Evolutionary conservation across 2,797 vertebrate genomes (phyloP).

Genomic region (Muscicapa comitata): DNA sequence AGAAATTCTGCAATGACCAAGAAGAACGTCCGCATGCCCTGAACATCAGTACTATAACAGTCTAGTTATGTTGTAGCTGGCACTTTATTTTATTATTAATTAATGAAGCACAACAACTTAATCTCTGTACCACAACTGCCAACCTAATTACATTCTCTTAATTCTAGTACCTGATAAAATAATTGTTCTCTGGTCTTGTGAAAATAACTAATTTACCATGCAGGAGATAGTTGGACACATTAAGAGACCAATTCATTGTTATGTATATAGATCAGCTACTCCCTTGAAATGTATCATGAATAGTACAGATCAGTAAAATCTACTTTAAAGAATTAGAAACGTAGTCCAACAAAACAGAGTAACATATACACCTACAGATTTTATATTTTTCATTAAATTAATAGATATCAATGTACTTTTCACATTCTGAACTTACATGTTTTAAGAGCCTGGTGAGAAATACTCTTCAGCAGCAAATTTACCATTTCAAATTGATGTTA

Average conservation of each 20-base stretch:
- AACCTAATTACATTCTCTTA: background rate
- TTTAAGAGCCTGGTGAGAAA: background rate
- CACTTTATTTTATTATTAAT: background rate
- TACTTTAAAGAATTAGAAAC: background rate
- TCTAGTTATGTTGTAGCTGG: background rate
- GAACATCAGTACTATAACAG: background rate
- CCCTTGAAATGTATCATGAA: background rate
- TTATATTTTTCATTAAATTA: background rate
- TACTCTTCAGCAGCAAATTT: background rate
- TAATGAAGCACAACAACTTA: background rate
- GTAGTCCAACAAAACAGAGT: background rate
- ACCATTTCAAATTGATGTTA: background rate
- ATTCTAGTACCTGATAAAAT: background rate
- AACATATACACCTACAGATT: background rate
- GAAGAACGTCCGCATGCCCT: background rate
- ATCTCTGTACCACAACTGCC: background rate
- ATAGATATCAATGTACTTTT: background rate
- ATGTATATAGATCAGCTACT: background rate
- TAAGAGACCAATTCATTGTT: background rate
- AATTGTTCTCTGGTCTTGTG: background rate
- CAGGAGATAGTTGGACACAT: background rate
- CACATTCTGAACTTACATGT: fast-evolving
- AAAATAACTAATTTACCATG: background rate
- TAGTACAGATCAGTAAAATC: background rate
- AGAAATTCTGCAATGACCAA: background rate